A percentile compares a stretch with the other conserved stretches of the same genome.
Conservation (phyloP, 1,140 invertebrate genomes). For the Maconellicoccus hirsutus region DNA sequence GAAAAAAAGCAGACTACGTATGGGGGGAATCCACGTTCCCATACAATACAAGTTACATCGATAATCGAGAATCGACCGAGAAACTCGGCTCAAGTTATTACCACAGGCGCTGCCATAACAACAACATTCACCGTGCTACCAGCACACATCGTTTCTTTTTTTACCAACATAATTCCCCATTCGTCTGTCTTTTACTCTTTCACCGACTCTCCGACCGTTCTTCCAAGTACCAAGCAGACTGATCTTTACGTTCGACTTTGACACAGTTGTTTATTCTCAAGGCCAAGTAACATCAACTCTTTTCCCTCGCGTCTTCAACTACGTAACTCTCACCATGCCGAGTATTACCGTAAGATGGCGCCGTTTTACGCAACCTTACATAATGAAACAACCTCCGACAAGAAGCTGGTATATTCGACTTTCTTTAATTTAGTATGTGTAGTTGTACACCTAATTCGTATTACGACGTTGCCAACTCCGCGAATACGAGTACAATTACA, state of each 20-base stretch:
- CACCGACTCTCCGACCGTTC: slow-evolving; percentile 16
- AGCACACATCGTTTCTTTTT: neutral
- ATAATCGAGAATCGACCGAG: too few species aligned
- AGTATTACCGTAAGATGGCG: slow-evolving; percentile 20
- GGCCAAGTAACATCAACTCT: slow-evolving; percentile 14
- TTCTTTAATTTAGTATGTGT: neutral
- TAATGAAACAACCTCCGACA: slow-evolving; percentile 16
- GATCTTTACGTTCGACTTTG: slow-evolving; percentile 17
- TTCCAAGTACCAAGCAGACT: slow-evolving; percentile 1
- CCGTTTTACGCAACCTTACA: slow-evolving; percentile 22
- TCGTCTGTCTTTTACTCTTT: slow-evolving; percentile 15
- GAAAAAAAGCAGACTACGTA: neutral
- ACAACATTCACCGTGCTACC: too few species aligned
- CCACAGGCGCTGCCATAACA: too few species aligned
- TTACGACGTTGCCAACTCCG: neutral
- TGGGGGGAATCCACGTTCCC: too few species aligned
- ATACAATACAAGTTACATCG: too few species aligned
- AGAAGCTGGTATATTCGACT: slow-evolving; percentile 1
- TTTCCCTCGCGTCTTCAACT: neutral
- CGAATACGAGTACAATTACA: neutral
- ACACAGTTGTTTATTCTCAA: slow-evolving; percentile 19
- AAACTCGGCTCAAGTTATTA: too few species aligned
- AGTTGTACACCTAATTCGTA: neutral
- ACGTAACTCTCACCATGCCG: slow-evolving; percentile 12
- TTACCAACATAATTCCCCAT: neutral